phyloP scores from a whole-genome alignment of 1,140 invertebrate genomes.

The Cotesia vestalis region DNA sequence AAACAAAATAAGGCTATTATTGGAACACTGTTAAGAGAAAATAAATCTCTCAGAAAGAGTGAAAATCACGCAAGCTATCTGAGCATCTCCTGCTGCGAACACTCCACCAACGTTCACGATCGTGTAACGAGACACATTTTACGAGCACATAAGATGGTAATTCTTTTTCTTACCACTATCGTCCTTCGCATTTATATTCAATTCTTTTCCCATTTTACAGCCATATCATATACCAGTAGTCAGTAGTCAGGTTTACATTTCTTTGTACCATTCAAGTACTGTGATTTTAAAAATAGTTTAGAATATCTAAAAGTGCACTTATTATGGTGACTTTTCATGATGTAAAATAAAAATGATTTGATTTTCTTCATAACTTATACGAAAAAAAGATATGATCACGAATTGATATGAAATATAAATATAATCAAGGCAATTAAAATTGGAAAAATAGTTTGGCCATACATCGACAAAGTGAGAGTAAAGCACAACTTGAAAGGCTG shows the following conservation, averaged over 20 bases:
- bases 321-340: no score
- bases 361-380: no score
- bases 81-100: constrained; percentile 14
- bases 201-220: background rate
- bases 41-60: constrained; percentile 21
- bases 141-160: constrained; percentile 22
- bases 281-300: no score
- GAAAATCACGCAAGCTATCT: constrained; percentile 20
- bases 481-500: no score
- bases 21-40: constrained; percentile 10
- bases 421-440: no score
- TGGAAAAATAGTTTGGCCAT: no score
- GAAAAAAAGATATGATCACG: no score
- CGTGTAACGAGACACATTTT: constrained; percentile 31
- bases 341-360: no score
- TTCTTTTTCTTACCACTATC: constrained; percentile 6
- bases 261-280: no score
- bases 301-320: no score
- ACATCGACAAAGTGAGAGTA: no score
- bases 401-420: no score
- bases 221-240: background rate
- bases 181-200: constrained; percentile 3
- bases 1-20: constrained; percentile 2
- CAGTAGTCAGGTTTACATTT: background rate
- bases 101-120: constrained; percentile 13